Evolutionary conservation across 2,888 invertebrate genomes (phyloP).

Genomic region (Ophion costatus): DNA sequence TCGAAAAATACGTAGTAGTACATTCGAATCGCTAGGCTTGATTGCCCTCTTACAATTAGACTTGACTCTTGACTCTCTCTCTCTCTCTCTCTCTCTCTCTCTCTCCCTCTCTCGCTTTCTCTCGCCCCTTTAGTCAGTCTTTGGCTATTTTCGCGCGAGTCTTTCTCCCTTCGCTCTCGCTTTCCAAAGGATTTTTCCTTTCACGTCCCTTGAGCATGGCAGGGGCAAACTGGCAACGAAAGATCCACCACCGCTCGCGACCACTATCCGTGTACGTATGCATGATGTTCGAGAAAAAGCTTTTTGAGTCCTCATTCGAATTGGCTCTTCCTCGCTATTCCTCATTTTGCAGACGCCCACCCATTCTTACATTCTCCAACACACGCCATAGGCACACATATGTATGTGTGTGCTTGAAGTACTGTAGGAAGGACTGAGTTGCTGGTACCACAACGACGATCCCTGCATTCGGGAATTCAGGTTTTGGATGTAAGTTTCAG

Average conservation of each 20-base stretch:
- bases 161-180: not conserved
- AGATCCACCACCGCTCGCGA: slow-evolving; percentile 36
- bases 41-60: slow-evolving; percentile 34
- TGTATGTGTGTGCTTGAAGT: not conserved
- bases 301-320: slow-evolving; percentile 50
- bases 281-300: too few relatives aligned
- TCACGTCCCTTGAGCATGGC: slow-evolving; percentile 36
- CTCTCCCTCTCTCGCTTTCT: not conserved
- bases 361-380: slow-evolving; percentile 2
- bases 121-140: not conserved
- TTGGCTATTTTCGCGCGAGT: slow-evolving; percentile 50
- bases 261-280: too few relatives aligned
- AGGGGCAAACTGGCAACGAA: slow-evolving; percentile 37
- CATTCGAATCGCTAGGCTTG: slow-evolving; percentile 56
- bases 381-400: not conserved
- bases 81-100: slow-evolving; percentile 22
- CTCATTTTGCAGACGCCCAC: slow-evolving; percentile 4
- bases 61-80: slow-evolving; percentile 23
- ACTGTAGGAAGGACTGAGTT: not conserved
- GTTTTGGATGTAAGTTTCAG: slow-evolving; percentile 22
- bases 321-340: slow-evolving; percentile 18
- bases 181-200: slow-evolving; percentile 61
- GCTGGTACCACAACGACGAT: slow-evolving; percentile 25
- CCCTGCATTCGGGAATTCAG: slow-evolving; percentile 51
- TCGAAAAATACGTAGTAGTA: slow-evolving; percentile 63